These are phyloP conservation scores for Actinia tenebrosa DNA, from an alignment of 64 coral and sea anemone species.

Conservation along the genomic window DNA sequence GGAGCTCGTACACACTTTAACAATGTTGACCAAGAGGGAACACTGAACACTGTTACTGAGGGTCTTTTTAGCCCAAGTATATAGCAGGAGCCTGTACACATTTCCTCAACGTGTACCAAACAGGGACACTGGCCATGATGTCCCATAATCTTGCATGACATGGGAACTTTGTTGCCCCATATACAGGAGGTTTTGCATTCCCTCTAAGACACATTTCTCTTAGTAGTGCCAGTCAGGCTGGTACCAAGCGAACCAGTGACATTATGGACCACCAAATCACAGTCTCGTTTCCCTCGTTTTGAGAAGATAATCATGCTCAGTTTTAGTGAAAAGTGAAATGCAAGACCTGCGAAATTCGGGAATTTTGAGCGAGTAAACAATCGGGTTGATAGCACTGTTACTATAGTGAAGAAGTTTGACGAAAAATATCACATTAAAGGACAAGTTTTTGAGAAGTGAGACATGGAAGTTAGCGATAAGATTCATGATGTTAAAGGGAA, in stretches of 20 bases:
- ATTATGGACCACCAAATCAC: not conserved
- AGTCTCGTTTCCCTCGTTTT: slow-evolving; percentile 13
- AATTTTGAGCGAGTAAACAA: slow-evolving; percentile 73
- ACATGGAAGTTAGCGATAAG: slow-evolving; percentile 64
- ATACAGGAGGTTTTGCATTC: not conserved
- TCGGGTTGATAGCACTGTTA: slow-evolving; percentile 76
- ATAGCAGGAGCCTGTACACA: too few relatives aligned
- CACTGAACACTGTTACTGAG: too few relatives aligned
- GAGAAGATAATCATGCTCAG: not conserved
- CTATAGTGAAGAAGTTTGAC: slow-evolving; percentile 81
- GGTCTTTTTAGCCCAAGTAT: too few relatives aligned
- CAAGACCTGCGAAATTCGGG: slow-evolving; percentile 33
- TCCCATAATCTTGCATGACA: too few relatives aligned
- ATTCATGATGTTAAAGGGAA: slow-evolving; percentile 85
- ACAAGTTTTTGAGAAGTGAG: slow-evolving; percentile 18
- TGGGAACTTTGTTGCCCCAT: too few relatives aligned
- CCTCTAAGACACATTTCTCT: not conserved
- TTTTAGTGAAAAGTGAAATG: not conserved
- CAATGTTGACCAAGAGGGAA: too few relatives aligned
- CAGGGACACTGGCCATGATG: too few relatives aligned
- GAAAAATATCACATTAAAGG: slow-evolving; percentile 58
- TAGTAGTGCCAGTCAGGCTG: not conserved
- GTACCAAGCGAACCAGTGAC: too few relatives aligned
- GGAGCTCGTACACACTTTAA: too few relatives aligned
- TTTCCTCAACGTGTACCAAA: too few relatives aligned